Conservation (phyloP, 2,797 vertebrate species). For the Odontamblyopus rebecca region DNA sequence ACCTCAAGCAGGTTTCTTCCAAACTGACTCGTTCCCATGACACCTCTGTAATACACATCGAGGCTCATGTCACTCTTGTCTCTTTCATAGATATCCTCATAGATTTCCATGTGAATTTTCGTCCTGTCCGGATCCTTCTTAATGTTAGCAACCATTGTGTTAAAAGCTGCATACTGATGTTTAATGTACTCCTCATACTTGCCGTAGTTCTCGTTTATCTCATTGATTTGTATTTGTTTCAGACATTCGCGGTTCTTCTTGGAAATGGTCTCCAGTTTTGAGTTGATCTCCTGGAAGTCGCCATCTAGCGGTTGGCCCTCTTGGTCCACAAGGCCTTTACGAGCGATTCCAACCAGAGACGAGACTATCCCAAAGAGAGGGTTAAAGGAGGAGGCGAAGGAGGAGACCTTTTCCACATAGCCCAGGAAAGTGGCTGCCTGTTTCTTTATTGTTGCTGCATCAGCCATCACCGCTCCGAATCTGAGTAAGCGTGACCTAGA, state of each 20-base stretch:
- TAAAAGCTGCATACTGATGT: slow-evolving; percentile 78
- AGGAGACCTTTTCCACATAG: slow-evolving; percentile 76
- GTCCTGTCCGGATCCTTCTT: slow-evolving; percentile 64
- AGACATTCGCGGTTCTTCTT: slow-evolving; percentile 73
- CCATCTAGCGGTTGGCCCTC: slow-evolving; percentile 66
- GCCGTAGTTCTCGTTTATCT: slow-evolving; percentile 76
- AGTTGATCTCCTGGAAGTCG: slow-evolving; percentile 70
- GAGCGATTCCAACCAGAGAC: slow-evolving; percentile 74
- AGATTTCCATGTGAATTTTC: slow-evolving; percentile 57
- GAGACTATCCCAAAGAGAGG: slow-evolving; percentile 81
- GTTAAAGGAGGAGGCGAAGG: slow-evolving; percentile 78
- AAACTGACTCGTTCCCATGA: slow-evolving; percentile 66
- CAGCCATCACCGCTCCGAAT: slow-evolving; percentile 67
- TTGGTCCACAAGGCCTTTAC: slow-evolving; percentile 67
- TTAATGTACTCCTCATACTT: slow-evolving; percentile 80
- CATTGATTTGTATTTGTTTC: slow-evolving; percentile 70
- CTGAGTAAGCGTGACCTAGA: slow-evolving; percentile 31
- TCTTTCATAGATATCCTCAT: slow-evolving; percentile 69
- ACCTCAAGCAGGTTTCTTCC: slow-evolving; percentile 74
- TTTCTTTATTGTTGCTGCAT: slow-evolving; percentile 66
- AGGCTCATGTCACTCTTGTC: slow-evolving; percentile 71
- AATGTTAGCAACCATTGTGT: slow-evolving; percentile 69
- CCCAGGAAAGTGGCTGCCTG: slow-evolving; percentile 65
- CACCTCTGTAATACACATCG: slow-evolving; percentile 73
- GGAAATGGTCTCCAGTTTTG: slow-evolving; percentile 75